phyloP scores from a whole-genome alignment of 2,113 vertebrate genomes.

The Hippocampus abdominalis region DNA sequence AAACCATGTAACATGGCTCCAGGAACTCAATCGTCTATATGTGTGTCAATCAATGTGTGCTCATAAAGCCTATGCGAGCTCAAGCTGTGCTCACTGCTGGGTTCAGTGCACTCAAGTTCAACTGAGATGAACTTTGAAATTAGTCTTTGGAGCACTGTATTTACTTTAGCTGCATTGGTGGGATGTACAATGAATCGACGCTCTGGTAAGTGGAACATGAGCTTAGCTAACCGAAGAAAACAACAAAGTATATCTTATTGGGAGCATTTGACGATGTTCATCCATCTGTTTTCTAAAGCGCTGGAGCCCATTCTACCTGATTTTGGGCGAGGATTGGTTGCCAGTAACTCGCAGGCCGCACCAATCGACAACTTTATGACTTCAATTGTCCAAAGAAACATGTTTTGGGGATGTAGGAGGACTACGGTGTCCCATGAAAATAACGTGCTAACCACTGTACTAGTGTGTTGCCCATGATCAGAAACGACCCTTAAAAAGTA shows the following conservation, averaged over 20 bases:
- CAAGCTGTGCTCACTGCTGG: not conserved
- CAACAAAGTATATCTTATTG: not conserved
- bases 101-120: constrained; percentile 4
- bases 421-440: not conserved
- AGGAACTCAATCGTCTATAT: not conserved
- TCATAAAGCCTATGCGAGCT: not conserved
- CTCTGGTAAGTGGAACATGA: not conserved
- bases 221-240: not conserved
- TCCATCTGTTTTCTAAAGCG: not conserved
- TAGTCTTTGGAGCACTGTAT: not conserved
- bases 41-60: constrained; percentile 8
- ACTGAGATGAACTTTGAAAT: constrained; percentile 3
- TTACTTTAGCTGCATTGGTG: not conserved
- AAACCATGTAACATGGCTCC: not conserved
- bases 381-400: not conserved
- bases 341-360: not conserved
- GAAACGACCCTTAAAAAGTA: no score
- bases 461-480: not conserved
- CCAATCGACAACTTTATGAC: not conserved
- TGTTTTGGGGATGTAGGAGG: not conserved
- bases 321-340: not conserved
- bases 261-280: not conserved
- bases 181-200: not conserved
- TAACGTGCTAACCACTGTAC: not conserved
- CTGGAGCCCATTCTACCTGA: not conserved